Evolutionary conservation across 1,140 invertebrate genomes (phyloP).

Genomic region (Saccostrea echinata): DNA sequence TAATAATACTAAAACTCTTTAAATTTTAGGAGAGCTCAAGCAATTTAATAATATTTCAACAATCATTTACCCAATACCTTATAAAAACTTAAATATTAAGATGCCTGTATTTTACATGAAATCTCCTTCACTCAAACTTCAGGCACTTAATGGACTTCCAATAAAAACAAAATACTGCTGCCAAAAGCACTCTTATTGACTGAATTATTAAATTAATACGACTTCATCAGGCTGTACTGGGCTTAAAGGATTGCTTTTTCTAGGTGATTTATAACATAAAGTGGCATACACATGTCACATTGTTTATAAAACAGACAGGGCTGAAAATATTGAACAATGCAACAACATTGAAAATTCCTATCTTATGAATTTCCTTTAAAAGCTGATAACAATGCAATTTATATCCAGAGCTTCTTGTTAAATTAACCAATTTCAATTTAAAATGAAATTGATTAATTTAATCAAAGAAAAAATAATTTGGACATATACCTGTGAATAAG

Average conservation of each 20-base stretch:
- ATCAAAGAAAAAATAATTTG: neutral
- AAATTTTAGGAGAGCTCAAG: neutral
- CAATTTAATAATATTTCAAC: neutral
- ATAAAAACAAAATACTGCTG: conserved; percentile 33
- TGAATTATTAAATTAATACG: conserved; percentile 31
- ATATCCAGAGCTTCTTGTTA: neutral
- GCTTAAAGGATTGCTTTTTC: conserved; percentile 18
- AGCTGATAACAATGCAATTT: neutral
- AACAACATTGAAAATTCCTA: neutral
- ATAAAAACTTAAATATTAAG: neutral
- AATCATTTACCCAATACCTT: neutral
- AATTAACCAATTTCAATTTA: neutral
- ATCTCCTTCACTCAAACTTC: neutral
- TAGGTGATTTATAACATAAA: conserved; percentile 18
- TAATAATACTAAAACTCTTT: neutral
- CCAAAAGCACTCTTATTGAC: neutral
- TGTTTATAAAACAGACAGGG: neutral
- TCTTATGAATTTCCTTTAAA: conserved; percentile 22
- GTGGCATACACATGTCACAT: conserved; percentile 23
- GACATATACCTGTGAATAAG: neutral
- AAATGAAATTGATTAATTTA: neutral
- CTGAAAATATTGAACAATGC: conserved; percentile 4
- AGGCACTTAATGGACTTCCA: conserved; percentile 13
- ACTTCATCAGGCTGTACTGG: conserved; percentile 8
- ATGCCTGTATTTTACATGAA: neutral